Base-by-base conservation (phyloP, 2,888 invertebrate genomes). In the Lasioglossum calceatum region DNA sequence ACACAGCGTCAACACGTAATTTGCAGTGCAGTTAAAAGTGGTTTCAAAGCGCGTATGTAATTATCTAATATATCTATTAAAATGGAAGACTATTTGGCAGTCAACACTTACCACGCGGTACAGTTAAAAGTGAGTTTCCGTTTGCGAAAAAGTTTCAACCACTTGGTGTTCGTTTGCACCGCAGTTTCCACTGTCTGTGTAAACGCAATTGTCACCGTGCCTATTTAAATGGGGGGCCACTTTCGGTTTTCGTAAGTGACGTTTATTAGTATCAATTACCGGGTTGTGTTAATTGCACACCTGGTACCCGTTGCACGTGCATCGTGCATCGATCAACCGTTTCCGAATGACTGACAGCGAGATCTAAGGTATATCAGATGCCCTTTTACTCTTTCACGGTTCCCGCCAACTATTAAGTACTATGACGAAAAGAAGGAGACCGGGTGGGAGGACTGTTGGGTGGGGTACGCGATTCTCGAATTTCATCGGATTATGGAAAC, bases 371-470 rank as follows among this genome's bases (percentile, higher is more conserved):
- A 16, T 7, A 27, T 16, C 23, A 50, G 27, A 67, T 14, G 23
- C 36, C 58, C 75, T 85, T 85, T 79, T 79, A 85, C 78, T 84
- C 58, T 79, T 79, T n/a, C 58, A 73, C 74, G 71, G 19, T 79
- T 87, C 84, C 54, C 74, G 47, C 77, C 71, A 81, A 81, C 44
- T 70, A 61, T 77, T 79, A 74, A 27, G 64, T 74, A 42, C 16
- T 64, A 72, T 82, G 14, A 70, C 16, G 78, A 73, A 77, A 58
- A 36, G 67, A 47, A 36, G 4, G 54, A 0, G 36, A 4, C 1
- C 19, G 58, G 47, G 85, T 76, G 77, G 81, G 84, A 61, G 81
- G 71, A 16, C 10, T n/a, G 27, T 19, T 36, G 73, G 50, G 58
- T 42, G 54, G 54, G 70, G 32, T 36, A 44, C 67, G 54, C 67